Base-by-base conservation (phyloP, 2,888 invertebrate genomes). In the Drosophila anomalata region DNA sequence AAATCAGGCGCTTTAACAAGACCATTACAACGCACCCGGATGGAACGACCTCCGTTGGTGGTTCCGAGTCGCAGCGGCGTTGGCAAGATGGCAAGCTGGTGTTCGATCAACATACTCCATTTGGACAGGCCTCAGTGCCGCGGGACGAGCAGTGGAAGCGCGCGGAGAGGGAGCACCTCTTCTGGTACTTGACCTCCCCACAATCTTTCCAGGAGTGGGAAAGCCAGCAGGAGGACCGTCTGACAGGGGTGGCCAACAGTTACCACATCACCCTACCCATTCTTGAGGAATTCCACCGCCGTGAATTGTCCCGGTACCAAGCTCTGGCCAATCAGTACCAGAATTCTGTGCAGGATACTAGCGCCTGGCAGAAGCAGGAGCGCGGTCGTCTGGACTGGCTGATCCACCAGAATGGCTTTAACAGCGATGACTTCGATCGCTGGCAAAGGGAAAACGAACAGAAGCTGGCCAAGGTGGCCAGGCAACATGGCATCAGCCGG, bases 121-220 rank as follows among this genome's bases (percentile, higher is more conserved):
- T 91, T 31, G 91, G 90, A 0, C 87, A 87, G 8, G 71, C 84
- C 22, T 59, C 82, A 0, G 78, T 79, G 26, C 81, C 90, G 0
- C 79, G 81, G 4, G 90, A 90, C 31, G 91, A 90, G 31, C 84
- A 87, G 11, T 91, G 91, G 91, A 90, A 91, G 68, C 88, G 89
- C 2, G 88, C 89, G 48, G 91, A 91, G 69, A 89, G 91, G 24
- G 91, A 91, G 55, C 88, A 86, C 11, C 84, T 91, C 50, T 91
- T 90, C 53, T 91, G 91, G 91, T 79, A 89, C 26, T 71, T 91
- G 55, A 76, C 82, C 0, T 78, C 85, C 0, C 75, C 80, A 0
- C 88, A 89, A 33, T 77, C 82, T 0, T 66, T 91, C 2, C 88
- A 89, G 47, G 87, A 83, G 12, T 91, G 91, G 91, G 90, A 91